Percentiles rank a stretch among this genome's conserved stretches.
Evolutionary conservation across 30 jellyfish, hydroid and myxozoan species (phyloP).

Genomic region (Aurelia aurita): DNA sequence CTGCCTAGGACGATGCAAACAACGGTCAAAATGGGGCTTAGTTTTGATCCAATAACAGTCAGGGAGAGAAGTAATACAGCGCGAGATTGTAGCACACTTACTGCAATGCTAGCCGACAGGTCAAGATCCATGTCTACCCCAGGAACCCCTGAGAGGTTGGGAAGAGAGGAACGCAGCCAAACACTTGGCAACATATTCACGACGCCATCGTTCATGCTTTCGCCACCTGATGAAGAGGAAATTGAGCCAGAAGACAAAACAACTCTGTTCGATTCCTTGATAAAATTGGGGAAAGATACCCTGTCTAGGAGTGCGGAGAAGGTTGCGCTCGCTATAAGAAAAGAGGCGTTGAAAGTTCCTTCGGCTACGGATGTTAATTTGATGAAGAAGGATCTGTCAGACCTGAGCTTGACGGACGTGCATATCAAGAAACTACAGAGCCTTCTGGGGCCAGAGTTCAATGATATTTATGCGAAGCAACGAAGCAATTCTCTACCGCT

Average conservation of each 20-base stretch:
- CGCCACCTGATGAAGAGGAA: constrained; percentile 41
- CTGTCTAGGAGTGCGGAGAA: constrained; percentile 20
- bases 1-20: constrained; percentile 73
- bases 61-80: constrained; percentile 50
- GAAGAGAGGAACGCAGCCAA: constrained; percentile 9
- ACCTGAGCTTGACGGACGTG: constrained; percentile 2
- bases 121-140: constrained; percentile 44
- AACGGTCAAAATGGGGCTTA: constrained; percentile 77
- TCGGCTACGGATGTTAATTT: constrained; percentile 10
- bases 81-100: constrained; percentile 24
- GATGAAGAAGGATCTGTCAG: background rate
- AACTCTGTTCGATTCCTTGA: background rate
- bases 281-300: constrained; percentile 28
- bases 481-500: constrained; percentile 60
- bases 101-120: constrained; percentile 31
- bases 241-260: background rate
- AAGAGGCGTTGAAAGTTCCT: background rate
- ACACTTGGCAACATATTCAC: constrained; percentile 8
- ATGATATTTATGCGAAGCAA: constrained; percentile 17
- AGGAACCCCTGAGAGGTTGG: background rate
- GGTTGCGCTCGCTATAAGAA: background rate
- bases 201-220: constrained; percentile 40
- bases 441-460: constrained; percentile 61
- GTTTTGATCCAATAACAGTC: constrained; percentile 69
- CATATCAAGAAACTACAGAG: constrained; percentile 41